phyloP scores from a whole-genome alignment of 2,113 vertebrate genomes.

The Hippocampus abdominalis region DNA sequence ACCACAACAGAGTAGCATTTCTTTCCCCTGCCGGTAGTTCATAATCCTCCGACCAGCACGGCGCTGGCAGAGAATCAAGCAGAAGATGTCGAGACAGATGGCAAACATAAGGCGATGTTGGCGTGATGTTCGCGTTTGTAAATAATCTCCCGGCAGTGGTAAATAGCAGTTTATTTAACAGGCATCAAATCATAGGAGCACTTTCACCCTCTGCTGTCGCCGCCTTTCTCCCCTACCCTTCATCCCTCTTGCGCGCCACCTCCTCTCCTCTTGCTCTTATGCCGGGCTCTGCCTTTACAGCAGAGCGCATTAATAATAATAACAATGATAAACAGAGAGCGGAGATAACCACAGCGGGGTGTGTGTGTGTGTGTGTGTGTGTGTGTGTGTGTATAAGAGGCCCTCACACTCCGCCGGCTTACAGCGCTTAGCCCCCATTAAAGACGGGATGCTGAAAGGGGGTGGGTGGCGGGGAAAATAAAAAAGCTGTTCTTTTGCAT shows the following conservation, averaged over 20 bases:
- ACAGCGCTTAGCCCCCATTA: constrained; percentile 74
- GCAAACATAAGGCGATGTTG: constrained; percentile 16
- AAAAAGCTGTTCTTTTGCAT: constrained; percentile 77
- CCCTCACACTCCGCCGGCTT: constrained; percentile 67
- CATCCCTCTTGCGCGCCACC: constrained; percentile 32
- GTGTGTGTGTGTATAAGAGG: constrained; percentile 49
- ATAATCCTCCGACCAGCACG: constrained; percentile 51
- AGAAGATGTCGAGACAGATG: constrained; percentile 31
- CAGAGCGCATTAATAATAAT: constrained; percentile 72
- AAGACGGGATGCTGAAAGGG: constrained; percentile 52
- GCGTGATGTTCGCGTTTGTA: constrained; percentile 69
- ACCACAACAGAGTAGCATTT: constrained; percentile 41
- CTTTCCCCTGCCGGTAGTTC: constrained; percentile 46
- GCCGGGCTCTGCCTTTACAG: constrained; percentile 48
- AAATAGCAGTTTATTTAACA: constrained; percentile 78
- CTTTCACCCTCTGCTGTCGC: constrained; percentile 46
- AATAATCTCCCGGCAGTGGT: constrained; percentile 71
- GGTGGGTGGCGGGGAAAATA: constrained; percentile 47
- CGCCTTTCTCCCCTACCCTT: constrained; percentile 22
- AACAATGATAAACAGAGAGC: constrained; percentile 76
- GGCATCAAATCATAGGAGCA: constrained; percentile 65
- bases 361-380: constrained; percentile 19
- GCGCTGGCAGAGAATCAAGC: constrained; percentile 54
- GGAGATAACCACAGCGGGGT: constrained; percentile 68
- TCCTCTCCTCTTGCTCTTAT: constrained; percentile 34